Evolutionary conservation across 2,797 vertebrate species (phyloP).

Genomic region (Mallotus villosus): DNA sequence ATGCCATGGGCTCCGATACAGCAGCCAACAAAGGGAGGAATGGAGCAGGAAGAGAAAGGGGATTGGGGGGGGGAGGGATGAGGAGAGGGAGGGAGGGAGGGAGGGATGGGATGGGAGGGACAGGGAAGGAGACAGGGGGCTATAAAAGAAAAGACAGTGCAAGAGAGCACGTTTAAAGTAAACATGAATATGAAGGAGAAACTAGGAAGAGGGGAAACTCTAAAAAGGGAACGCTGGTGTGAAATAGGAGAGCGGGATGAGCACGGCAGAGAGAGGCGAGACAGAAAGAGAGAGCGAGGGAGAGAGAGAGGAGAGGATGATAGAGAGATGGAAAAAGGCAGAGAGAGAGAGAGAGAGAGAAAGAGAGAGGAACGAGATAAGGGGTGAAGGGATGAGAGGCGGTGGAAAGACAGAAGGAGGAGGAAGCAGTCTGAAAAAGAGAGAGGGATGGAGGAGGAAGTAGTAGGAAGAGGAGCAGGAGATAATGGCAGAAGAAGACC

Average conservation of each 20-base stretch:
- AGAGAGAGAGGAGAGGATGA: constrained; percentile 40
- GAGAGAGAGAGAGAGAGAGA: not conserved
- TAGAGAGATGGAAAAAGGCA: not conserved
- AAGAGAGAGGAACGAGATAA: constrained; percentile 2
- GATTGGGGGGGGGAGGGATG: not conserved
- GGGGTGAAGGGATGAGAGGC: not conserved
- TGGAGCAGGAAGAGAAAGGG: constrained; percentile 52
- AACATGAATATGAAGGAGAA: constrained; percentile 34
- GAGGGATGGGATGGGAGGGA: not conserved
- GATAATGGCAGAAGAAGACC: not conserved
- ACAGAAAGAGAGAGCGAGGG: constrained; percentile 4
- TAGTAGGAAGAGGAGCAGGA: constrained; percentile 33
- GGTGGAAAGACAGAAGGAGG: constrained; percentile 37
- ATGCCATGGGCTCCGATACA: constrained; percentile 62
- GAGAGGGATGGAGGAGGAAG: constrained; percentile 50
- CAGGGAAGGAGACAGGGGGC: not conserved
- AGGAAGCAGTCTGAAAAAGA: too few relatives aligned
- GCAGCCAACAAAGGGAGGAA: constrained; percentile 54
- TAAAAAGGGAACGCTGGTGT: not conserved
- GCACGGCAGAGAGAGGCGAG: not conserved
- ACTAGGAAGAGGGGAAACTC: constrained; percentile 26
- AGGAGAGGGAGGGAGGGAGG: not conserved
- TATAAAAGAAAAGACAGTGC: not conserved
- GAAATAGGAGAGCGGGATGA: constrained; percentile 1
- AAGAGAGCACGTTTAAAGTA: not conserved